phyloP scores from a whole-genome alignment of 2,888 invertebrate species.

The Drosophila formosana region DNA sequence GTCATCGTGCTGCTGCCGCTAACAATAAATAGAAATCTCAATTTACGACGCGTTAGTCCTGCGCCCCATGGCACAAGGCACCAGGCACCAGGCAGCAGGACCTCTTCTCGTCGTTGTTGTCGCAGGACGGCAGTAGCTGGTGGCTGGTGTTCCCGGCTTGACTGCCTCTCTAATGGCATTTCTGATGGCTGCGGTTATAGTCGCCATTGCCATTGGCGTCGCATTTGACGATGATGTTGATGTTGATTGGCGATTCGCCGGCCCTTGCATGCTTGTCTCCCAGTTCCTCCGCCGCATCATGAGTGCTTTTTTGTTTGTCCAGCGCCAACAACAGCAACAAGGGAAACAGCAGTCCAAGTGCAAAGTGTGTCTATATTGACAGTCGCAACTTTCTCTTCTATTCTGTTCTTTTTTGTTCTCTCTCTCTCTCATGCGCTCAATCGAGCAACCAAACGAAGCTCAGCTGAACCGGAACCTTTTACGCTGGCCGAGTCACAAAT shows the following conservation, averaged over 20 bases:
- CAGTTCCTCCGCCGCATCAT: constrained; percentile 25
- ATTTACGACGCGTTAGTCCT: constrained; percentile 76
- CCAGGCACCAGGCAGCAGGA: constrained; percentile 9
- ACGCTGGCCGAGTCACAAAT: constrained; percentile 31
- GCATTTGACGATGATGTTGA: constrained; percentile 74
- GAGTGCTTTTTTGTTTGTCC: constrained; percentile 49
- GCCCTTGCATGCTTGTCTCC: constrained; percentile 54
- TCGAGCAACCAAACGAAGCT: constrained; percentile 25
- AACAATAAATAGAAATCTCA: constrained; percentile 80
- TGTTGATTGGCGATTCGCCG: constrained; percentile 77
- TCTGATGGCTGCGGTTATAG: constrained; percentile 78
- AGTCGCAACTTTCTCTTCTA: constrained; percentile 50
- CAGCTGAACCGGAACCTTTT: constrained; percentile 29
- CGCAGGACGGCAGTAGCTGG: constrained; percentile 7
- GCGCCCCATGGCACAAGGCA: constrained; percentile 30
- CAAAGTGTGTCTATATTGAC: constrained; percentile 62
- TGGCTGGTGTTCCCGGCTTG: constrained; percentile 25
- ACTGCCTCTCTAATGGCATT: constrained; percentile 75
- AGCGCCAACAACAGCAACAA: constrained; percentile 11
- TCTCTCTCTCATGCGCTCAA: constrained; percentile 17
- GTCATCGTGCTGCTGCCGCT: constrained; percentile 40
- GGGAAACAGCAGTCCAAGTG: constrained; percentile 31
- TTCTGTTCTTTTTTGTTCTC: not conserved
- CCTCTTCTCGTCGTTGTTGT: constrained; percentile 23
- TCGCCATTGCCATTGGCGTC: constrained; percentile 49